These are phyloP conservation scores for Gastracanthus pulcherrimus DNA, from an alignment of 2,888 invertebrate genomes.

Conservation along the genomic window DNA sequence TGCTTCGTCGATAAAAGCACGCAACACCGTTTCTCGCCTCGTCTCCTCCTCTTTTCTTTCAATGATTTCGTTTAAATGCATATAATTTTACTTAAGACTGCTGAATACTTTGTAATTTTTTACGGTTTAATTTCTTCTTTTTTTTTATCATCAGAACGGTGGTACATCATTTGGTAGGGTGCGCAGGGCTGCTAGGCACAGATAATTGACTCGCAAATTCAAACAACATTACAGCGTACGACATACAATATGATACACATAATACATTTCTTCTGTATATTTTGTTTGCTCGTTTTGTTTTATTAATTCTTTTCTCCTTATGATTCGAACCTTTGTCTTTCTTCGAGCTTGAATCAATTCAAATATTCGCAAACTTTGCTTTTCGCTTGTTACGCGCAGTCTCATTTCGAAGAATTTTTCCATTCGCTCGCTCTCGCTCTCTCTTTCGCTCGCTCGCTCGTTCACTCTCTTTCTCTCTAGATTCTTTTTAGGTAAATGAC, in stretches of 20 bases:
- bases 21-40: slow-evolving; percentile 60
- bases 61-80: slow-evolving; percentile 57
- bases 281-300: slow-evolving; percentile 59
- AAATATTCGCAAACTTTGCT: slow-evolving; percentile 37
- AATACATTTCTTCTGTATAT: slow-evolving; percentile 66
- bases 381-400: slow-evolving; percentile 24
- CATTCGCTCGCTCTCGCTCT: slow-evolving; percentile 18
- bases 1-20: neutral
- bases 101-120: slow-evolving; percentile 53
- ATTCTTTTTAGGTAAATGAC: slow-evolving; percentile 37
- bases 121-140: slow-evolving; percentile 56
- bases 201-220: slow-evolving; percentile 83
- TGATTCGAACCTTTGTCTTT: slow-evolving; percentile 33
- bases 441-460: slow-evolving; percentile 23
- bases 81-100: slow-evolving; percentile 63
- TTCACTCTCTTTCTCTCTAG: slow-evolving; percentile 9
- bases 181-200: slow-evolving; percentile 80
- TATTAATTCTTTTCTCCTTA: slow-evolving; percentile 49
- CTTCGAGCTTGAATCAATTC: slow-evolving; percentile 38
- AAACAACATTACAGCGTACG: slow-evolving; percentile 78
- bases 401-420: slow-evolving; percentile 27
- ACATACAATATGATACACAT: slow-evolving; percentile 77
- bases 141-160: slow-evolving; percentile 73
- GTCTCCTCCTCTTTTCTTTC: slow-evolving; percentile 60
- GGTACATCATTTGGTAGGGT: slow-evolving; percentile 77